These are phyloP conservation scores for Petaurus breviceps DNA, from an alignment of 2,113 vertebrate species.

Conservation along the genomic window DNA sequence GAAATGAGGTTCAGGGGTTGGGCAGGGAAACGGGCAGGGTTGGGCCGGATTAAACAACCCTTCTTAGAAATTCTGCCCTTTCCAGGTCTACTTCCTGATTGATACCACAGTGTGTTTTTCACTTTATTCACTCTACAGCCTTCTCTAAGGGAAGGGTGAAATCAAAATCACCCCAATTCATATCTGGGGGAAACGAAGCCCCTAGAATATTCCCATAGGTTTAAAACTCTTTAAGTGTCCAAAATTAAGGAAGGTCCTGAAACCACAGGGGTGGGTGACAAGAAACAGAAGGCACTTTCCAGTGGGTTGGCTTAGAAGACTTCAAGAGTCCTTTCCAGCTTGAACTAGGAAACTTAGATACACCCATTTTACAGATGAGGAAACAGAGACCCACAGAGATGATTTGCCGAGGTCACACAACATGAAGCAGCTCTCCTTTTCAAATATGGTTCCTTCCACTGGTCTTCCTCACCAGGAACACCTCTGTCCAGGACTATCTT, in stretches of 20 bases:
- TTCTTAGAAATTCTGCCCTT: background rate
- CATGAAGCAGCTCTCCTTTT: background rate
- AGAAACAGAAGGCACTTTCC: background rate
- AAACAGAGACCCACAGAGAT: background rate
- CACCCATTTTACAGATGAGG: background rate
- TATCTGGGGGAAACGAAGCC: background rate
- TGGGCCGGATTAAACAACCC: background rate
- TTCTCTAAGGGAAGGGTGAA: background rate
- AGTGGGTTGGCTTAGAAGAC: background rate
- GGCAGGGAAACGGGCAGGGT: background rate
- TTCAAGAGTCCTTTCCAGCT: background rate
- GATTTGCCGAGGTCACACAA: background rate
- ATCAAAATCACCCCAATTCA: background rate
- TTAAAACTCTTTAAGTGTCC: background rate
- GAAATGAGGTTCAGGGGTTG: background rate
- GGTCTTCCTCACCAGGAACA: background rate
- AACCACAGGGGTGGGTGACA: background rate
- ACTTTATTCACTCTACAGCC: background rate
- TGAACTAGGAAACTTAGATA: background rate
- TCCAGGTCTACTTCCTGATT: background rate
- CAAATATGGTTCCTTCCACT: background rate
- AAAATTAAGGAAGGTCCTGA: background rate
- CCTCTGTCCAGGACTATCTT: background rate
- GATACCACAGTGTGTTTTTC: background rate
- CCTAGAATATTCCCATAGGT: background rate